Evolutionary conservation across 2,113 vertebrate genomes (phyloP).

Genomic region (Anoura caudifer): DNA sequence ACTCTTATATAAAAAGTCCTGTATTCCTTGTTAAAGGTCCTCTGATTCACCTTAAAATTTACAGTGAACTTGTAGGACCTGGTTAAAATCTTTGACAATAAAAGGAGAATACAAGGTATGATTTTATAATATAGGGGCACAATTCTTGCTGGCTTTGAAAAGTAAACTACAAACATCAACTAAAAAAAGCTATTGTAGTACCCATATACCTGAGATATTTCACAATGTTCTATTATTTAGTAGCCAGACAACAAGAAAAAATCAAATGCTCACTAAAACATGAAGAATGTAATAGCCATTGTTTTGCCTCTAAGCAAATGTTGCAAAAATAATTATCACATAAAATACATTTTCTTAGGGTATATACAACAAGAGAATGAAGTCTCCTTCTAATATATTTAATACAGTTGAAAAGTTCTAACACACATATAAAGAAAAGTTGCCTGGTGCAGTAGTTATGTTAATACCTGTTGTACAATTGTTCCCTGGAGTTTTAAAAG

Average conservation of each 20-base stretch:
- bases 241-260: not conserved
- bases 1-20: not conserved
- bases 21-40: not conserved
- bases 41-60: slow-evolving; percentile 7
- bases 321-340: not conserved
- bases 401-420: not conserved
- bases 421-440: not conserved
- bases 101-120: not conserved
- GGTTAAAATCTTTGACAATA: not conserved
- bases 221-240: not conserved
- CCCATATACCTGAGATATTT: not conserved
- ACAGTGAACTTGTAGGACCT: not conserved
- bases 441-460: not conserved
- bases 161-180: not conserved
- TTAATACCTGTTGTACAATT: not conserved
- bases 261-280: not conserved
- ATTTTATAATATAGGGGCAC: not conserved
- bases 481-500: not conserved
- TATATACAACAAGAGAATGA: not conserved
- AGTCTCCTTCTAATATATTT: not conserved
- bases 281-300: not conserved
- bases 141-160: slow-evolving; percentile 21
- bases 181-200: not conserved
- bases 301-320: not conserved
- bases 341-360: not conserved